These are phyloP conservation scores for Rhinogobius similis DNA, from an alignment of 2,113 vertebrate species.

Conservation along the genomic window DNA sequence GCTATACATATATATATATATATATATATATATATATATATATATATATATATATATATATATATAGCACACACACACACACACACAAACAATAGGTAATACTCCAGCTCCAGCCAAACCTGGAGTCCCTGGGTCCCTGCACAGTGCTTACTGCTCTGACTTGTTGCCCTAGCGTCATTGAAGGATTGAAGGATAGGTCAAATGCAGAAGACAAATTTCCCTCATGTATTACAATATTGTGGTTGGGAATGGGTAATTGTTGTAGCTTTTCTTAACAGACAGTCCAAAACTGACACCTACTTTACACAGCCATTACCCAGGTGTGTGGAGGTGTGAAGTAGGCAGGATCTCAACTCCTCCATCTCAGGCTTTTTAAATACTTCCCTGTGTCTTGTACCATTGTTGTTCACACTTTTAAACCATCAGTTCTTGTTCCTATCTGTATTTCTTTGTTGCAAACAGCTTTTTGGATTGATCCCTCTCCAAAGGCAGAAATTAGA, in stretches of 20 bases:
- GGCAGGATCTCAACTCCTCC: slow-evolving; percentile 8
- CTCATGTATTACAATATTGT: not conserved
- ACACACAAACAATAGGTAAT: too few species aligned
- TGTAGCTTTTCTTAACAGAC: slow-evolving; percentile 5
- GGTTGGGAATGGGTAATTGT: not conserved
- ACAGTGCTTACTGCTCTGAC: too few species aligned
- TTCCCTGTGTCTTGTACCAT: not conserved
- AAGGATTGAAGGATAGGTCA: too few species aligned
- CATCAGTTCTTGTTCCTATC: not conserved
- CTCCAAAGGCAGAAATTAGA: not conserved
- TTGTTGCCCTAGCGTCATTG: too few species aligned
- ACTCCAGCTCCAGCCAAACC: too few species aligned
- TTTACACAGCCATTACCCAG: slow-evolving; percentile 8
- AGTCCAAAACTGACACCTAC: slow-evolving; percentile 11
- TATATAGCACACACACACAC: too few species aligned
- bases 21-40: too few species aligned
- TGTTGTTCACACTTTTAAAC: not conserved
- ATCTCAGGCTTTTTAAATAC: slow-evolving; percentile 9
- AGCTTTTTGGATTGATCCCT: not conserved
- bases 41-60: too few species aligned
- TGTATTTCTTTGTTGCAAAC: not conserved
- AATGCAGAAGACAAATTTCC: too few species aligned
- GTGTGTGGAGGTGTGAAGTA: slow-evolving; percentile 14
- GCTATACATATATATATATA: too few species aligned
- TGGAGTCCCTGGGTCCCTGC: too few species aligned